Evolutionary conservation across 1,140 invertebrate genomes (phyloP).

Genomic region (Drosophila oshimai): DNA sequence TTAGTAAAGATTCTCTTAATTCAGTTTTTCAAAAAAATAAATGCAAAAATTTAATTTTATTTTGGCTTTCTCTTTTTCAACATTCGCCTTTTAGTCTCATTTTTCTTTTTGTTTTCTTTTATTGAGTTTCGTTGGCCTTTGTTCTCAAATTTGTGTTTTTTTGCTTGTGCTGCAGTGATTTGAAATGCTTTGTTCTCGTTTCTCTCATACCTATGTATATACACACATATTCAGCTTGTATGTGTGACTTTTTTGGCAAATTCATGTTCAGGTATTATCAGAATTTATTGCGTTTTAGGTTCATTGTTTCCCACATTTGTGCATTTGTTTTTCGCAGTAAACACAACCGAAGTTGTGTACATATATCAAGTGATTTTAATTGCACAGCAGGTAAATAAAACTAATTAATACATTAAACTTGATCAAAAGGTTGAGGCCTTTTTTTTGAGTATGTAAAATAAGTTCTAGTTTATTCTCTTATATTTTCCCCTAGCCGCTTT

Average conservation of each 20-base stretch:
- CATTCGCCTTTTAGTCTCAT: slow-evolving; percentile 2
- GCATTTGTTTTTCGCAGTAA: slow-evolving; percentile 14
- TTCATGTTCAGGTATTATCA: slow-evolving; percentile 67
- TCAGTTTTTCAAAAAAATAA: no score
- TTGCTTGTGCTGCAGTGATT: slow-evolving; percentile 44
- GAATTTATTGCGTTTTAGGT: slow-evolving; percentile 72
- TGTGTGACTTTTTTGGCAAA: slow-evolving; percentile 31
- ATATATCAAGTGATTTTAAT: background rate
- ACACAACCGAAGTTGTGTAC: slow-evolving; percentile 2
- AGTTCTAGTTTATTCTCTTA: background rate
- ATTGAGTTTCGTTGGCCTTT: slow-evolving; percentile 43
- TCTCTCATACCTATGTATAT: slow-evolving; percentile 9
- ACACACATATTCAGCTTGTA: slow-evolving; percentile 32
- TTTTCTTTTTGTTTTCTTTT: background rate
- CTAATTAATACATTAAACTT: slow-evolving; percentile 8
- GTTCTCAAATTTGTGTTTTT: slow-evolving; percentile 34
- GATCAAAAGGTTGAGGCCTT: background rate
- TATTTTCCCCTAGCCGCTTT: background rate
- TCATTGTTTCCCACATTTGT: slow-evolving; percentile 59
- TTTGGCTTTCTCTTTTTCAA: slow-evolving; percentile 16
- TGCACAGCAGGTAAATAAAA: background rate
- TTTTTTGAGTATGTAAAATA: background rate
- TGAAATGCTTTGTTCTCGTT: slow-evolving; percentile 73
- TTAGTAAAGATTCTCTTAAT: no score
- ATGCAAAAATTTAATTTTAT: background rate